Base-by-base conservation (phyloP, 2,797 vertebrate species). In the Sylvilagus floridanus region DNA sequence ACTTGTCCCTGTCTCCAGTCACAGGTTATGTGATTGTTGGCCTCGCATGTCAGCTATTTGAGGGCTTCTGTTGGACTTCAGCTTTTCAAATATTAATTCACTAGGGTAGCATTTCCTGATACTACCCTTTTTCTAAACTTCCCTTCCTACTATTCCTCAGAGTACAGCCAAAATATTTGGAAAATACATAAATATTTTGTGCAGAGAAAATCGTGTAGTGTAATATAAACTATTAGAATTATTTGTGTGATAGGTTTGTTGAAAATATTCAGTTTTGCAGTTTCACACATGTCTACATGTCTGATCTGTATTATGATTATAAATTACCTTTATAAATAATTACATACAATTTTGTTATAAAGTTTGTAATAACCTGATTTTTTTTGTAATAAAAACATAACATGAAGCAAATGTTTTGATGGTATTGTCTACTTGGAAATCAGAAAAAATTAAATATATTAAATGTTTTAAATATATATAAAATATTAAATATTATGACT, bases 391-490 rank as follows among this genome's bases (percentile, higher is more conserved):
- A 79, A 75, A 87, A 71, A 9, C 4, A 5, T 7, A 24, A 28
- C n/a, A 66, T 22, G 19, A 50, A 30, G 4, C 2, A 91, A 85
- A 82, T 69, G 3, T 2, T 65, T n/a, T 16, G 54, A 75, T 35
- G 30, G 71, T 69, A 35, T 14, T 65, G 4, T 76, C 7, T 90
- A 71, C 12, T 85, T 81, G 2, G 28, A 26, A 90, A 90, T 90
- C 28, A 77, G 5, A 3, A 96, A 3, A n/a, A 93, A 84, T 91
- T 89, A 94, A 60, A 90, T 60, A 26, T 85, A 77, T 57, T 65
- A n/a, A 47, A 47, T 47, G 42, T 9, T 47, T 47, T 9, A 47
- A 47, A 47, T 47, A 47, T 47, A 47, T 47, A 47, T 47, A 47
- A 47, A 47, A 47, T 47, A 47, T 47, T 47, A 47, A 47, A 47